Percentiles rank a stretch among this genome's conserved stretches.
These are phyloP conservation scores for Budorcas taxicolor DNA, from an alignment of 2,113 vertebrate species.

Conservation along the genomic window DNA sequence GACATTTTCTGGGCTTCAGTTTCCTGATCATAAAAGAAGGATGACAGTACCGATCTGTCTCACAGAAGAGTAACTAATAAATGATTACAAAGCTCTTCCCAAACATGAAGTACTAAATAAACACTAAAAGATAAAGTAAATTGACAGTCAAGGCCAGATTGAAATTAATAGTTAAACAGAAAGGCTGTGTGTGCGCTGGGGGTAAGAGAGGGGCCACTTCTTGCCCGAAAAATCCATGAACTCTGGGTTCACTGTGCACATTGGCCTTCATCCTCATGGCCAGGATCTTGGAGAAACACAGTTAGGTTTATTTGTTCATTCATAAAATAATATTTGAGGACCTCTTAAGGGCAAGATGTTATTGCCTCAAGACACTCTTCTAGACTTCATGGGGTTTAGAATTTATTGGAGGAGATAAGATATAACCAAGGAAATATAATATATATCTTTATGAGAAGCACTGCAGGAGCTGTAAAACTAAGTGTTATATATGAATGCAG, in stretches of 20 bases:
- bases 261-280: not conserved
- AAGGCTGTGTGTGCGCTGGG: not conserved
- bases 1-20: not conserved
- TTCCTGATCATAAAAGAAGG: conserved; percentile 23
- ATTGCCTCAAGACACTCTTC: not conserved
- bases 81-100: not conserved
- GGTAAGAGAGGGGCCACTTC: not conserved
- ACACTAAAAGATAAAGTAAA: not conserved
- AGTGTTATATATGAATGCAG: conserved; percentile 21
- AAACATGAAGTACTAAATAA: not conserved
- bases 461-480: conserved; percentile 28
- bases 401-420: conserved; percentile 39
- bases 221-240: not conserved
- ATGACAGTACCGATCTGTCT: not conserved
- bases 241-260: no score
- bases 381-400: conserved; percentile 9
- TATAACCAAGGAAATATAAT: not conserved
- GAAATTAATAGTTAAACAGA: not conserved
- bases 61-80: not conserved
- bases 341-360: not conserved
- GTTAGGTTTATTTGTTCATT: not conserved
- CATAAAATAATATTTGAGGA: conserved; percentile 10
- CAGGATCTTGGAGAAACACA: not conserved
- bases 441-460: conserved; percentile 7
- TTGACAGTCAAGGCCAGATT: not conserved